These are phyloP conservation scores for Lordiphosa collinella DNA, from an alignment of 1,140 invertebrate species.

Conservation along the genomic window DNA sequence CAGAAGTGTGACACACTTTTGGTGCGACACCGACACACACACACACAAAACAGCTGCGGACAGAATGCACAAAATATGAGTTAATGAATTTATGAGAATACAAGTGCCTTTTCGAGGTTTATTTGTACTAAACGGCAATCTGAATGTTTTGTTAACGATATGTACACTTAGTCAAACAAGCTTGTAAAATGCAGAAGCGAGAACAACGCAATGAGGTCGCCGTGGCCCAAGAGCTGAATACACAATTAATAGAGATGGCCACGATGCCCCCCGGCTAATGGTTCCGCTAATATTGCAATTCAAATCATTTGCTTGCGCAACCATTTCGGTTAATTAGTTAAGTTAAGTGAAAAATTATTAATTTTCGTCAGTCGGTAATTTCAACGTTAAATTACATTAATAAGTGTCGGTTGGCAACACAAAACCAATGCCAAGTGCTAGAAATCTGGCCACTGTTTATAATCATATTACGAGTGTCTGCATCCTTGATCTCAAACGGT, in stretches of 20 bases:
- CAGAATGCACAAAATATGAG: constrained; percentile 51
- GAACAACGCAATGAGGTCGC: constrained; percentile 39
- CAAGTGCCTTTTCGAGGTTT: constrained; percentile 32
- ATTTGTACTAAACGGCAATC: constrained; percentile 32
- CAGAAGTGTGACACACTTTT: constrained; percentile 51
- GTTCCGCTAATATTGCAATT: constrained; percentile 27
- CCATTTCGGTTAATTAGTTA: constrained; percentile 23
- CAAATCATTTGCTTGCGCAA: constrained; percentile 32
- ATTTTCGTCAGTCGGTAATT: constrained; percentile 24
- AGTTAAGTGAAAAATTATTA: constrained; percentile 49
- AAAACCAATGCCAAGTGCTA: constrained; percentile 14
- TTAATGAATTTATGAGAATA: constrained; percentile 25
- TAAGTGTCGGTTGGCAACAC: neutral
- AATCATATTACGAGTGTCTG: constrained; percentile 10
- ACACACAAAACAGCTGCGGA: constrained; percentile 20
- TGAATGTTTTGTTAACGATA: constrained; percentile 34
- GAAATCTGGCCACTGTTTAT: constrained; percentile 33
- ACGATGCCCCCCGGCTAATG: constrained; percentile 23
- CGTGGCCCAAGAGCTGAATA: constrained; percentile 22
- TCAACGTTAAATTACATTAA: constrained; percentile 15
- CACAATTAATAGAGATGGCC: constrained; percentile 14
- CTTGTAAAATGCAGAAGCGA: constrained; percentile 21
- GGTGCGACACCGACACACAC: neutral
- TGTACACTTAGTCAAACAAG: constrained; percentile 36
- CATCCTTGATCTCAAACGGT: constrained; percentile 70